These are phyloP conservation scores for Hoplostethus mediterraneus DNA, from an alignment of 2,797 vertebrate species.

Conservation along the genomic window DNA sequence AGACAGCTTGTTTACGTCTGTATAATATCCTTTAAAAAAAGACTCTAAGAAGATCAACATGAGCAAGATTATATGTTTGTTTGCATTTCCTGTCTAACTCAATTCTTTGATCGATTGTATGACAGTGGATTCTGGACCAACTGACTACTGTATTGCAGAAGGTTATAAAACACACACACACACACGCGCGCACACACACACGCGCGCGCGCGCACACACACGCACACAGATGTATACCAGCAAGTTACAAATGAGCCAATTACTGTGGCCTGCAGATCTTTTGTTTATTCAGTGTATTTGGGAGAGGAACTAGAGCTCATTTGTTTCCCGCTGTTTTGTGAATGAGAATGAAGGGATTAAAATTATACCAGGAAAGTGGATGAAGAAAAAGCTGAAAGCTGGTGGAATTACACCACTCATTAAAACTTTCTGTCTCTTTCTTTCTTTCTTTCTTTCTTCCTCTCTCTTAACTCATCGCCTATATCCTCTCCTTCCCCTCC, in stretches of 20 bases:
- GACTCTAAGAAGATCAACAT: conserved; percentile 6
- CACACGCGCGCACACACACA: background rate
- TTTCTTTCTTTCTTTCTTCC: background rate
- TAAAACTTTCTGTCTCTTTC: conserved; percentile 27
- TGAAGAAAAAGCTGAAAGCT: background rate
- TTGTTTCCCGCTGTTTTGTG: conserved; percentile 22
- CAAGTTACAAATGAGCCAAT: conserved; percentile 63
- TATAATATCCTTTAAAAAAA: conserved; percentile 29
- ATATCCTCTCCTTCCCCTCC: background rate
- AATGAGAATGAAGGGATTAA: conserved; percentile 44
- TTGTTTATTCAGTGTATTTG: conserved; percentile 13
- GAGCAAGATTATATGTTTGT: conserved; percentile 3
- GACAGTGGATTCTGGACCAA: background rate
- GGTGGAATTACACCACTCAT: conserved; percentile 12
- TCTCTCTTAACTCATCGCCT: background rate
- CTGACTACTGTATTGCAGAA: conserved; percentile 2
- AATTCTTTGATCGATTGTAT: conserved; percentile 28
- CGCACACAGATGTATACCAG: conserved; percentile 20
- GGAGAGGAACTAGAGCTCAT: conserved; percentile 18
- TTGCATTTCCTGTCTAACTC: conserved; percentile 7
- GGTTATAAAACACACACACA: conserved; percentile 7
- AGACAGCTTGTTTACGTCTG: conserved; percentile 46
- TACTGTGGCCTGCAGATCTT: conserved; percentile 28
- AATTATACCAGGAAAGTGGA: conserved; percentile 22
- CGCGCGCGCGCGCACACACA: background rate